These are phyloP conservation scores for Eulemur rufifrons DNA, from an alignment of 2,113 vertebrate genomes.

Conservation along the genomic window DNA sequence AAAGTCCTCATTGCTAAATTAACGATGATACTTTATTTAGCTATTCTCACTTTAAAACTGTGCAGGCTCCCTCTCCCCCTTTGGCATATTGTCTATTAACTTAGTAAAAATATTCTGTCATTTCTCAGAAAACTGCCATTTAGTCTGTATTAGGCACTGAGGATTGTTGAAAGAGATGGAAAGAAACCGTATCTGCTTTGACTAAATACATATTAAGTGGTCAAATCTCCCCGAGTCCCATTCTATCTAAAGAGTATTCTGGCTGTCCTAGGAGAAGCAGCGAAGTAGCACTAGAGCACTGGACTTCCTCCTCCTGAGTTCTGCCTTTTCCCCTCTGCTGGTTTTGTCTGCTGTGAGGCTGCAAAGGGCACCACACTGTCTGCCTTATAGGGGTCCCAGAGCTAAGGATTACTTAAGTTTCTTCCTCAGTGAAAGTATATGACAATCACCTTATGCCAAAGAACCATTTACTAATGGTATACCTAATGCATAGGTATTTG, in stretches of 20 bases:
- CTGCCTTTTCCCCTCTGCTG: neutral
- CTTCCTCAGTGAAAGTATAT: neutral
- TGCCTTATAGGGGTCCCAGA: neutral
- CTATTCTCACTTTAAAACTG: neutral
- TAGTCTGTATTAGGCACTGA: neutral
- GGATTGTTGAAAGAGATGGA: neutral
- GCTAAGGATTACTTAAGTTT: neutral
- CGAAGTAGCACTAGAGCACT: rapidly evolving
- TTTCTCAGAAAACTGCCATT: neutral
- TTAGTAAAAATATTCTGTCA: neutral
- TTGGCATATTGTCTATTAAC: neutral
- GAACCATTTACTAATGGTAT: neutral
- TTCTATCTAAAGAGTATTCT: neutral
- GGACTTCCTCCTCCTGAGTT: neutral
- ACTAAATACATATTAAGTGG: conserved; percentile 23
- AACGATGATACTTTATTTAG: conserved; percentile 45
- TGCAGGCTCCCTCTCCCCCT: neutral
- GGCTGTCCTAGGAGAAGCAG: neutral
- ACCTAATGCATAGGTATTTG: neutral
- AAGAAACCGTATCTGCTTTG: neutral
- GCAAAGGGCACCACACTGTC: neutral
- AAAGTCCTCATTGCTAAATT: neutral
- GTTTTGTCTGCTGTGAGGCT: neutral
- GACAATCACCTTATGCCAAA: neutral
- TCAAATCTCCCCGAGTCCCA: neutral